Evolutionary conservation across 2,888 invertebrate genomes (phyloP).

Genomic region (Aelia acuminata): DNA sequence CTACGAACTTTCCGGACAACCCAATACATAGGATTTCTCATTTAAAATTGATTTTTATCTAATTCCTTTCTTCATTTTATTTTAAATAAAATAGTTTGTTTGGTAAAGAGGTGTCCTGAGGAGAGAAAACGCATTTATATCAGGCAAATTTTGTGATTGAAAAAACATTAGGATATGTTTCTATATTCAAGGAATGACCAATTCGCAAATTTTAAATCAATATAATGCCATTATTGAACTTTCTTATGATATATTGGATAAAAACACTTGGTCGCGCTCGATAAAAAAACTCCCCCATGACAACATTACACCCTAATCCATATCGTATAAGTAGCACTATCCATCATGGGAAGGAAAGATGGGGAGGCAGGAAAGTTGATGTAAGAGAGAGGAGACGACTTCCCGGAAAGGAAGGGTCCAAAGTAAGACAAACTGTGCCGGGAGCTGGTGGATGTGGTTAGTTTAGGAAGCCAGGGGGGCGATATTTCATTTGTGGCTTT

Average conservation of each 20-base stretch:
- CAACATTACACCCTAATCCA: not conserved
- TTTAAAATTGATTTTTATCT: no score
- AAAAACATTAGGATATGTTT: no score
- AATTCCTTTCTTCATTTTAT: no score
- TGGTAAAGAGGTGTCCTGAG: no score
- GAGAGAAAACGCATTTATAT: no score
- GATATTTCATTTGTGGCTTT: slow-evolving; percentile 35
- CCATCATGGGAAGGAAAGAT: not conserved
- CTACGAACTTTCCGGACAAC: no score
- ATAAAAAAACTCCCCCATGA: not conserved
- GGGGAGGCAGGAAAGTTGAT: not conserved
- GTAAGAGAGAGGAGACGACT: not conserved
- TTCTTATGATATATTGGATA: not conserved
- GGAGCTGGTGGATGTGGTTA: not conserved
- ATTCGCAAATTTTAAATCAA: no score
- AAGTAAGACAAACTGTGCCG: not conserved
- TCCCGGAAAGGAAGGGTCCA: not conserved
- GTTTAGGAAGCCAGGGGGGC: no score
- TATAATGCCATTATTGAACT: not conserved
- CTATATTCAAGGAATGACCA: no score
- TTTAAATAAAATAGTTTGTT: no score
- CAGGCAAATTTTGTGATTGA: no score
- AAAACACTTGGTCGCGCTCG: not conserved
- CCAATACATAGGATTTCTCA: no score
- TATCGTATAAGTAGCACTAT: not conserved